phyloP scores from a whole-genome alignment of 1,140 invertebrate species.

The Pogonus chalceus region DNA sequence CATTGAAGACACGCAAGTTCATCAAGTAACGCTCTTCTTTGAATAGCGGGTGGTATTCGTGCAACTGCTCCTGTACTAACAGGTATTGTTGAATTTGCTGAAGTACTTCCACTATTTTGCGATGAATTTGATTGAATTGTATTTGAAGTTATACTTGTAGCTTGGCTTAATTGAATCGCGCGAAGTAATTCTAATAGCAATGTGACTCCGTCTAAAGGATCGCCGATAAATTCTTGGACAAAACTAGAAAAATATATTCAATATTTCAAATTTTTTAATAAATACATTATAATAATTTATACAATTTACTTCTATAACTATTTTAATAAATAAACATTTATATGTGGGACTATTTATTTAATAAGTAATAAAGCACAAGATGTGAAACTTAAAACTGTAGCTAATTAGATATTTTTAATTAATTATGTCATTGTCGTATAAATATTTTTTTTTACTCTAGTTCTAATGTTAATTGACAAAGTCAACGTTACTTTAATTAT shows the following conservation, averaged over 20 bases:
- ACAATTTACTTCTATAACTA: background rate
- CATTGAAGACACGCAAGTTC: constrained; percentile 85
- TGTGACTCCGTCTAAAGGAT: constrained; percentile 72
- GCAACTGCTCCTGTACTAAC: constrained; percentile 35
- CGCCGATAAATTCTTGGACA: constrained; percentile 77
- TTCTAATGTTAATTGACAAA: too few species aligned
- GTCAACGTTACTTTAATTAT: too few species aligned
- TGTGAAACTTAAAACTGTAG: too few species aligned
- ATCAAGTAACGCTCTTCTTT: constrained; percentile 65
- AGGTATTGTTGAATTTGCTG: constrained; percentile 18
- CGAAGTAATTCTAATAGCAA: constrained; percentile 71
- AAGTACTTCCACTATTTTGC: background rate
- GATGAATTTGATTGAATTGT: background rate
- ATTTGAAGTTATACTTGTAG: constrained; percentile 22
- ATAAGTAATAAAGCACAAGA: too few species aligned
- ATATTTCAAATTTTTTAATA: constrained; percentile 5
- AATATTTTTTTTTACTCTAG: too few species aligned
- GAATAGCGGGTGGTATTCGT: constrained; percentile 45
- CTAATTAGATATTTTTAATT: too few species aligned
- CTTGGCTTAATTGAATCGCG: constrained; percentile 69
- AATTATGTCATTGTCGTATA: too few species aligned
- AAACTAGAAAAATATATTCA: constrained; percentile 56
- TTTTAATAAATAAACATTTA: background rate
- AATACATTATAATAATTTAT: background rate
- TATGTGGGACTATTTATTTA: background rate